Percentiles rank a stretch among this genome's conserved stretches.
Conservation (phyloP, 2,113 vertebrate species). For the Rafetus swinhoei region DNA sequence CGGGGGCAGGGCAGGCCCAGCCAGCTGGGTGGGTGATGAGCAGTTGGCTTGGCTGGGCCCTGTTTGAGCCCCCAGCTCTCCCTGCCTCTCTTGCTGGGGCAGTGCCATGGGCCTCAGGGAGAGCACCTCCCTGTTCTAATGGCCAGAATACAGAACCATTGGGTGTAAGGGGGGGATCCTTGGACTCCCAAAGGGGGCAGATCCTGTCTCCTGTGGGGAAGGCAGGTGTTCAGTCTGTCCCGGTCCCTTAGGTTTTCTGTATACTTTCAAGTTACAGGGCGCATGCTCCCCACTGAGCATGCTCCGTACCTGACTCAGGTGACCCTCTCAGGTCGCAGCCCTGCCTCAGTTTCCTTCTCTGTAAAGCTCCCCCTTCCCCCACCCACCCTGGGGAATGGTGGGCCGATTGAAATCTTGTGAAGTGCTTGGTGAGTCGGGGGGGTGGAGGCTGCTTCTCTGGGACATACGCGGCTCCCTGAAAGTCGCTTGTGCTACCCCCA, state of each 20-base stretch:
- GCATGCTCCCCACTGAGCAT: background rate
- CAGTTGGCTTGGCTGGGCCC: too few relatives aligned
- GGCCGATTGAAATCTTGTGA: background rate
- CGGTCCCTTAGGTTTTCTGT: background rate
- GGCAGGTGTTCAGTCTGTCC: background rate
- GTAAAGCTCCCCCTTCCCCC: background rate
- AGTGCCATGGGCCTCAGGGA: background rate
- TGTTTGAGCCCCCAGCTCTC: background rate
- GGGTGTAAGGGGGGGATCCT: background rate
- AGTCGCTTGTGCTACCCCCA: background rate
- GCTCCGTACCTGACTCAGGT: background rate
- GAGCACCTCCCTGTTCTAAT: background rate
- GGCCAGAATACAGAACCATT: background rate
- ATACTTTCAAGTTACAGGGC: background rate
- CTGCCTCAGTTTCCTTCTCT: background rate
- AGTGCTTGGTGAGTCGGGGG: background rate
- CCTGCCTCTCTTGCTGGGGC: too few relatives aligned
- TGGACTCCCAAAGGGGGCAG: too few relatives aligned
- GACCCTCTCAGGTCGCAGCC: background rate
- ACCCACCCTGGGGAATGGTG: too few relatives aligned
- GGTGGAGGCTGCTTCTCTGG: background rate
- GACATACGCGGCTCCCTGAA: accelerated
- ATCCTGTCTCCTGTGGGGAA: background rate
- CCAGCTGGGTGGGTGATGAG: background rate
- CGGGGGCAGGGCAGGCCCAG: accelerated